Percentiles rank a stretch among this genome's conserved stretches.
phyloP scores from a whole-genome alignment of 2,797 vertebrate genomes.

The Cyprinodon diabolis region DNA sequence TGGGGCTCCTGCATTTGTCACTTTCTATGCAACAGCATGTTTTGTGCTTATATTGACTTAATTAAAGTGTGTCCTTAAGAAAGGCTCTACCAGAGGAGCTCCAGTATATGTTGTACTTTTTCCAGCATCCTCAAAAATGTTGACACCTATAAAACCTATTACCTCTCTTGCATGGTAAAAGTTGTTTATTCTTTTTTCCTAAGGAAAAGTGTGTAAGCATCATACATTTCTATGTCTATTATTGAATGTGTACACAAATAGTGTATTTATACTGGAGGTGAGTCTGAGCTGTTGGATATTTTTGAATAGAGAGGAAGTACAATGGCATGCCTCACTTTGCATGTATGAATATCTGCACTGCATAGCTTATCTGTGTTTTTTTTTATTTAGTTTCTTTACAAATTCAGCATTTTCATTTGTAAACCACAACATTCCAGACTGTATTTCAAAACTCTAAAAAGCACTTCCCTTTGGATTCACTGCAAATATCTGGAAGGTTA shows the following conservation, averaged over 20 bases:
- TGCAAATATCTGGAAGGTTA: slow-evolving; percentile 14
- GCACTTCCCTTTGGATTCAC: slow-evolving; percentile 5
- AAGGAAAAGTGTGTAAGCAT: slow-evolving; percentile 81
- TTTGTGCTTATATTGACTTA: slow-evolving; percentile 68
- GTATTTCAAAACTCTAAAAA: slow-evolving; percentile 9
- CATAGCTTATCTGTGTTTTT: slow-evolving; percentile 45
- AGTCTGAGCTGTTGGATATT: slow-evolving; percentile 40
- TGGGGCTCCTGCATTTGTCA: slow-evolving; percentile 51
- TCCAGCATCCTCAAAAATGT: slow-evolving; percentile 48
- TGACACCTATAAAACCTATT: slow-evolving; percentile 64
- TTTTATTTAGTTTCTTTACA: slow-evolving; percentile 46
- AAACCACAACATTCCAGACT: slow-evolving; percentile 6
- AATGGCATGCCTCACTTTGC: slow-evolving; percentile 29
- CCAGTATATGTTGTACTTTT: slow-evolving; percentile 51
- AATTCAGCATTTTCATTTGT: slow-evolving; percentile 34
- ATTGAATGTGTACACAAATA: slow-evolving; percentile 53
- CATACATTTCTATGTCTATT: slow-evolving; percentile 61
- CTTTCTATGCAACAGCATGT: slow-evolving; percentile 83
- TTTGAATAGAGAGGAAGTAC: slow-evolving; percentile 33
- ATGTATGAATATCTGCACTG: slow-evolving; percentile 41
- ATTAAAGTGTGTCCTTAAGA: slow-evolving; percentile 59
- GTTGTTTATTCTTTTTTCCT: slow-evolving; percentile 80
- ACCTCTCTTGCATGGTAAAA: slow-evolving; percentile 81
- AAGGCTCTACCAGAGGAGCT: slow-evolving; percentile 24
- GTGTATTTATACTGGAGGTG: slow-evolving; percentile 51